Conservation (phyloP, 2,888 invertebrate species). For the Aporophyla lueneburgensis region DNA sequence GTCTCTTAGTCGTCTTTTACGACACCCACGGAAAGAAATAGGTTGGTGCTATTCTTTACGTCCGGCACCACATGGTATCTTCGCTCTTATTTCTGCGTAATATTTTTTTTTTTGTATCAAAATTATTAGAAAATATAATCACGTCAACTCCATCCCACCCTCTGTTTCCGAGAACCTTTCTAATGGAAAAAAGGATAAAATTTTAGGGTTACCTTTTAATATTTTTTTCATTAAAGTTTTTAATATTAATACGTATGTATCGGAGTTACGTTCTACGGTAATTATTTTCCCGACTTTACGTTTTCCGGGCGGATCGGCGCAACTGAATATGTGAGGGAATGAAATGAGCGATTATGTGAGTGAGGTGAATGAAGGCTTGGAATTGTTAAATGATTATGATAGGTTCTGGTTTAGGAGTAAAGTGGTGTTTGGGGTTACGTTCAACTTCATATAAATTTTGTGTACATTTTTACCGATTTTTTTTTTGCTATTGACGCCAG, state of each 20-base stretch:
- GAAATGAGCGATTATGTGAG: conserved; percentile 56
- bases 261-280: conserved; percentile 80
- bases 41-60: too few species aligned
- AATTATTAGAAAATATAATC: background rate
- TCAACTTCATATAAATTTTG: background rate
- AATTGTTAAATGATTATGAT: conserved; percentile 22
- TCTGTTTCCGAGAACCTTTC: conserved; percentile 77
- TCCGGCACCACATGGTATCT: too few species aligned
- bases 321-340: conserved; percentile 54
- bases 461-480: background rate
- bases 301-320: conserved; percentile 77
- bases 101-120: background rate
- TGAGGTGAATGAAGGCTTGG: conserved; percentile 7
- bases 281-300: conserved; percentile 86
- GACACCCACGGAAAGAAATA: too few species aligned
- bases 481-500: background rate
- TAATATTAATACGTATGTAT: conserved; percentile 89
- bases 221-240: conserved; percentile 91
- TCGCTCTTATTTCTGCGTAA: too few species aligned
- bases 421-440: background rate
- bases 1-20: too few species aligned
- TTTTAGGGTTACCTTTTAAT: conserved; percentile 86
- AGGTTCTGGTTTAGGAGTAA: conserved; percentile 6
- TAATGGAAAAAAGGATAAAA: conserved; percentile 90
- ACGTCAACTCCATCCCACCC: conserved; percentile 68